Evolutionary conservation across 1,140 invertebrate genomes (phyloP).

Genomic region (Drosophila watanabei): DNA sequence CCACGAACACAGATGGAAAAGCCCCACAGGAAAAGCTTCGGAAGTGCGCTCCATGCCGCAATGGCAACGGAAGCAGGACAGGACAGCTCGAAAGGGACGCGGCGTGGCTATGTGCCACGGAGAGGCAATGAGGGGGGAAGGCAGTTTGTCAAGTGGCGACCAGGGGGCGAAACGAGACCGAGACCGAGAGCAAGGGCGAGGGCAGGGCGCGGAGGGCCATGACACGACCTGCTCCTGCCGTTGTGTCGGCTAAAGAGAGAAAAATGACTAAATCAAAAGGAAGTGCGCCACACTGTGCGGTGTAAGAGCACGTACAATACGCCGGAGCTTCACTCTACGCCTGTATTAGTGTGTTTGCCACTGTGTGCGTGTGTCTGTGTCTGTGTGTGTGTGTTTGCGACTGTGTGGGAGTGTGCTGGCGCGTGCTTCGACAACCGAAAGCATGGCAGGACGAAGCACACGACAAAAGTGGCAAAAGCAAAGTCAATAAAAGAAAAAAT

Average conservation of each 20-base stretch:
- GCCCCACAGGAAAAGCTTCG: constrained; percentile 72
- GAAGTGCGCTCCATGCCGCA: constrained; percentile 79
- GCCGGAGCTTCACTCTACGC: constrained; percentile 31
- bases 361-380: constrained; percentile 36
- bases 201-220: constrained; percentile 28
- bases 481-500: too few species aligned
- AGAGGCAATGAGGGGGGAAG: constrained; percentile 6
- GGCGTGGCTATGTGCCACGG: not conserved
- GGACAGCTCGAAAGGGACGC: constrained; percentile 23
- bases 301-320: constrained; percentile 80
- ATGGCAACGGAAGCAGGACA: constrained; percentile 59
- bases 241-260: constrained; percentile 81
- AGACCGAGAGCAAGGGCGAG: not conserved
- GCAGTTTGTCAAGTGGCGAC: constrained; percentile 60
- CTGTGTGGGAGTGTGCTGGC: constrained; percentile 66
- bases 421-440: constrained; percentile 79
- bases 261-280: constrained; percentile 85
- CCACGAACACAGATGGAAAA: constrained; percentile 35
- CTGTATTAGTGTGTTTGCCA: constrained; percentile 34
- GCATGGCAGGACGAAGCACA: constrained; percentile 49
- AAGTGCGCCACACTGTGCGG: constrained; percentile 81
- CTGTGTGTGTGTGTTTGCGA: constrained; percentile 49
- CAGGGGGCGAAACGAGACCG: constrained; percentile 1
- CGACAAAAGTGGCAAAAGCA: constrained; percentile 33
- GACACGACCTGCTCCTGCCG: constrained; percentile 57